These are phyloP conservation scores for Pomatostomus ruficeps DNA, from an alignment of 2,113 vertebrate species.

Conservation along the genomic window DNA sequence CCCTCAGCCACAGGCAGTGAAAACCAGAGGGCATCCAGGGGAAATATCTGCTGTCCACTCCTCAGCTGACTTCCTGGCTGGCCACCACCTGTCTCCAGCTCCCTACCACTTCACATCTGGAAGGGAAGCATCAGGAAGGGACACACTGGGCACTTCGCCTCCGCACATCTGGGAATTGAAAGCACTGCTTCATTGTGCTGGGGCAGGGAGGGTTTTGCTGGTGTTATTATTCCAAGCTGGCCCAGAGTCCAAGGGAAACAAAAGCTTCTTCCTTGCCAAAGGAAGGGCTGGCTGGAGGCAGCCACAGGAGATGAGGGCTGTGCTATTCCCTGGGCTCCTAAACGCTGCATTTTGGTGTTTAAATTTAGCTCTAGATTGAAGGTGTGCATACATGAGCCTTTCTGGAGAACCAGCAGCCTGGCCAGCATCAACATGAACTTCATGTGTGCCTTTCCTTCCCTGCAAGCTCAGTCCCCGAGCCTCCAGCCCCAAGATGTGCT, in stretches of 20 bases:
- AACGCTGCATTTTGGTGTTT: not conserved
- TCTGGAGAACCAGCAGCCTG: not conserved
- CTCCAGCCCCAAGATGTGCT: not conserved
- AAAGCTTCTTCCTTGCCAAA: constrained; percentile 44
- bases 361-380: constrained; percentile 17
- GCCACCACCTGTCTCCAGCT: not conserved
- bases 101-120: constrained; percentile 31
- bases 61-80: not conserved
- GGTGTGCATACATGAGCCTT: not conserved
- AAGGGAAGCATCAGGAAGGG: not conserved
- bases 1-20: not conserved
- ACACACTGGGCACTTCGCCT: not conserved
- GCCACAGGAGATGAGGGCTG: not conserved
- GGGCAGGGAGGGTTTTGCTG: not conserved
- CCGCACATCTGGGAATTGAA: not conserved
- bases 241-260: not conserved
- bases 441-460: not conserved
- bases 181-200: not conserved
- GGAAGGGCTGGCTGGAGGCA: not conserved
- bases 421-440: not conserved
- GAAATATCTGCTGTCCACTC: constrained; percentile 13
- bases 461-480: accelerated
- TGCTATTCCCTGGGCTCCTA: not conserved
- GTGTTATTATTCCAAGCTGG: not conserved
- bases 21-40: constrained; percentile 34